Evolutionary conservation across 1,140 invertebrate species (phyloP).

Genomic region (Meloidogyne hapla): DNA sequence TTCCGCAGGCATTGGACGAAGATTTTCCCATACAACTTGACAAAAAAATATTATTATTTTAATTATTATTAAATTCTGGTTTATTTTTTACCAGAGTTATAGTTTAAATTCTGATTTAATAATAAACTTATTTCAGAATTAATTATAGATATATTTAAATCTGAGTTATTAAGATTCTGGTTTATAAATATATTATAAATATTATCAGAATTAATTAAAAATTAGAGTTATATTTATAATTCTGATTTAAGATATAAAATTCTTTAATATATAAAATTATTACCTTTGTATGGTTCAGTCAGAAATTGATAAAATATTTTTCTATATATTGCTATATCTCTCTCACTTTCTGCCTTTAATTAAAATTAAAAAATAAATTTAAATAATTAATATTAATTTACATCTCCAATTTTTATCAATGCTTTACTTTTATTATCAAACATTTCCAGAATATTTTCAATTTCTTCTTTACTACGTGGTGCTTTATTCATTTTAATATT

Average conservation of each 20-base stretch:
- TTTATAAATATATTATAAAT: no score
- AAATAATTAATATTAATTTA: neutral
- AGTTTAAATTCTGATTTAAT: no score
- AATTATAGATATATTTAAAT: no score
- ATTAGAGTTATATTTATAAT: neutral
- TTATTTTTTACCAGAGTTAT: neutral
- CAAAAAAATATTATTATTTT: neutral
- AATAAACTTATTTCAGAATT: no score
- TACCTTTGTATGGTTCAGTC: constrained; percentile 17
- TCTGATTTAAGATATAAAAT: no score
- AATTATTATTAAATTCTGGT: neutral
- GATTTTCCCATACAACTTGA: constrained; percentile 25
- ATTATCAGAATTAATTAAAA: neutral
- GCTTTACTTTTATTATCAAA: neutral
- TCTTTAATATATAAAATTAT: neutral
- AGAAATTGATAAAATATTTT: constrained; percentile 23
- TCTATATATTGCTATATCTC: constrained; percentile 16
- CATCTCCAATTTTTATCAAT: constrained; percentile 5
- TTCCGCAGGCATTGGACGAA: constrained; percentile 10
- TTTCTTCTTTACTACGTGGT: neutral
- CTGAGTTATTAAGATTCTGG: no score
- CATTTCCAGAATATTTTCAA: neutral
- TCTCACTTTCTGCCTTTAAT: constrained; percentile 1
- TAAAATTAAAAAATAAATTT: neutral
- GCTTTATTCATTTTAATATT: neutral